phyloP scores from a whole-genome alignment of 1,140 invertebrate genomes.

The Conopomorpha cramerella region DNA sequence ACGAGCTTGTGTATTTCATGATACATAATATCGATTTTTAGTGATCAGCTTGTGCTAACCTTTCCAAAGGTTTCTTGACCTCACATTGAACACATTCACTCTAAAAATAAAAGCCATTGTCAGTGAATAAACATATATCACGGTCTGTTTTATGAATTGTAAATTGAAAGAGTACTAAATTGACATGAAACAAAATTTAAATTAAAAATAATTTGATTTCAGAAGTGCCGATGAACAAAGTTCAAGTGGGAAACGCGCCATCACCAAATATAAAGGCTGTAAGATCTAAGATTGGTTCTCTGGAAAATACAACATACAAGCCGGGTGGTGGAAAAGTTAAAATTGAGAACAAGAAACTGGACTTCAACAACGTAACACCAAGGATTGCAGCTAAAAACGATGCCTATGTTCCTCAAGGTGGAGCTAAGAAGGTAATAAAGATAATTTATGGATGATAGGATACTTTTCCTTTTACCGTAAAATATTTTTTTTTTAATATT shows the following conservation, averaged over 20 bases:
- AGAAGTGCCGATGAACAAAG: conserved; percentile 91
- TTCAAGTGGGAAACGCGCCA: conserved; percentile 87
- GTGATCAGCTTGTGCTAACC: too few species aligned
- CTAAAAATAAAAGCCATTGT: too few species aligned
- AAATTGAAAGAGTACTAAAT: too few species aligned
- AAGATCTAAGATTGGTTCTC: conserved; percentile 91
- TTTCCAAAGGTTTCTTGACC: too few species aligned
- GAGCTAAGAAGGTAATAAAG: conserved; percentile 85
- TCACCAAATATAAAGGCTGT: conserved; percentile 91
- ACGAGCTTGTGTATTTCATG: too few species aligned
- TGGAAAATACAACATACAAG: conserved; percentile 90
- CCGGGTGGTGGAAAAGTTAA: conserved; percentile 91
- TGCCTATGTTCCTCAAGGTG: conserved; percentile 84
- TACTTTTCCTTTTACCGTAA: neutral
- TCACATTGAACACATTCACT: too few species aligned
- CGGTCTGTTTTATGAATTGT: too few species aligned
- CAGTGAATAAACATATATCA: too few species aligned
- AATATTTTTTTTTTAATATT: neutral
- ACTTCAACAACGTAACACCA: conserved; percentile 77
- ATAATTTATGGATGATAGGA: conserved; percentile 3
- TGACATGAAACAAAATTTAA: neutral
- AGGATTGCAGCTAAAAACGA: conserved; percentile 91
- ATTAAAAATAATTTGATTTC: conserved; percentile 17
- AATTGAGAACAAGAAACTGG: conserved; percentile 86
- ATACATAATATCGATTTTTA: too few species aligned